phyloP scores from a whole-genome alignment of 2,888 invertebrate species.

The Rhogogaster chlorosoma region DNA sequence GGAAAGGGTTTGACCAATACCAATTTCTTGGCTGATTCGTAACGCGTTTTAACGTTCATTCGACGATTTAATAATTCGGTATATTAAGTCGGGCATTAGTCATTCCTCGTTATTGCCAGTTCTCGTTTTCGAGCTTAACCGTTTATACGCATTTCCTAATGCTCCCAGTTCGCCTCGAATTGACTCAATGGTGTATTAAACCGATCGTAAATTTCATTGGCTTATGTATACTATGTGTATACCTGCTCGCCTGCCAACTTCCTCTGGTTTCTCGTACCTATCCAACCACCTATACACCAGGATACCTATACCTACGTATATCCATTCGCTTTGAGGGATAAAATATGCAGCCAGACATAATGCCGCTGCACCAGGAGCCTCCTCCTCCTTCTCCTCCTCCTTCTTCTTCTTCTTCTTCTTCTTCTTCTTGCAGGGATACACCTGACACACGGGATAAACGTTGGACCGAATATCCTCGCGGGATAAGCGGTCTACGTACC shows the following conservation, averaged over 20 bases:
- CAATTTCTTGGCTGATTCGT: neutral
- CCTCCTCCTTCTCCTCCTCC: neutral
- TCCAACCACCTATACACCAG: conserved; percentile 21
- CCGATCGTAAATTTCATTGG: conserved; percentile 69
- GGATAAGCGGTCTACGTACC: conserved; percentile 66
- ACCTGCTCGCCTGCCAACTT: conserved; percentile 28
- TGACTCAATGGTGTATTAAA: conserved; percentile 61
- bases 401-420: neutral
- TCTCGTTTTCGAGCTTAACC: conserved; percentile 22
- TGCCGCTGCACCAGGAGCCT: conserved; percentile 59
- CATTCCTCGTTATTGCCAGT: conserved; percentile 30
- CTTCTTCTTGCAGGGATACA: conserved; percentile 28
- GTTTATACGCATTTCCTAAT: conserved; percentile 38
- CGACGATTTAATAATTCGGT: conserved; percentile 21
- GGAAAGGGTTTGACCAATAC: neutral
- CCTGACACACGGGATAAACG: conserved; percentile 50
- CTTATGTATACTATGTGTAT: conserved; percentile 42
- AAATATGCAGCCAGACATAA: conserved; percentile 67
- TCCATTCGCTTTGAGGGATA: conserved; percentile 56
- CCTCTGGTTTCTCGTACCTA: neutral
- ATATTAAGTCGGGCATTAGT: conserved; percentile 2
- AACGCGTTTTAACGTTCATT: neutral
- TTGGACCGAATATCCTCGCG: conserved; percentile 62
- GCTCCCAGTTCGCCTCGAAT: conserved; percentile 52
- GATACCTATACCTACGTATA: conserved; percentile 54